Conservation (phyloP, 2,797 vertebrate genomes). For the Iguana delicatissima region DNA sequence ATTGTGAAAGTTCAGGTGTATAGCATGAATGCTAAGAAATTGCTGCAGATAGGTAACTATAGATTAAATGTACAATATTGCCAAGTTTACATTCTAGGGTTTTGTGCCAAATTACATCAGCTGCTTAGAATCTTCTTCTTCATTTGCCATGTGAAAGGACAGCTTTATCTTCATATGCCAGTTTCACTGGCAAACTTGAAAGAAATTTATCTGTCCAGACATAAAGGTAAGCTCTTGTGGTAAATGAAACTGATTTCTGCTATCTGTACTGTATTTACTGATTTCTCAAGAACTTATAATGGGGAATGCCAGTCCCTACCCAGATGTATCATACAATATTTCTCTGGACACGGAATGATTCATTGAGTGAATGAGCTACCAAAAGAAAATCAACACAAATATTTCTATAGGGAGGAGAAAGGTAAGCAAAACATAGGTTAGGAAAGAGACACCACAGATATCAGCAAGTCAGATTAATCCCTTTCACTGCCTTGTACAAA, state of each 20-base stretch:
- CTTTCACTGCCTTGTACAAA: constrained; percentile 7
- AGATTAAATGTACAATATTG: not conserved
- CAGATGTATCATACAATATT: constrained; percentile 17
- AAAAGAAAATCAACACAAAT: not conserved
- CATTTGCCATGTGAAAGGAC: constrained; percentile 56
- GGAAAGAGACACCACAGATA: not conserved
- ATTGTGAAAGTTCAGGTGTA: constrained; percentile 35
- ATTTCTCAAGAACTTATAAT: constrained; percentile 41
- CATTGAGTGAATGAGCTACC: not conserved
- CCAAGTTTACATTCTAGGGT: constrained; percentile 24
- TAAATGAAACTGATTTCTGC: constrained; percentile 43
- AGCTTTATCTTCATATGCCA: constrained; percentile 51
- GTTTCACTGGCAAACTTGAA: constrained; percentile 38
- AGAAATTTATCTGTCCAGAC: constrained; percentile 58
- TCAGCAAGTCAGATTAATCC: constrained; percentile 5
- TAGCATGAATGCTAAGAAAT: not conserved
- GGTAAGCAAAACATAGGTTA: not conserved
- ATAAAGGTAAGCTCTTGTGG: constrained; percentile 50
- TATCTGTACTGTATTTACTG: constrained; percentile 29
- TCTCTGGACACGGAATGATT: not conserved
- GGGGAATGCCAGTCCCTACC: constrained; percentile 16
- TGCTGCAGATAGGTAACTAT: not conserved
- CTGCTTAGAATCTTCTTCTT: constrained; percentile 26
- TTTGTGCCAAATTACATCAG: constrained; percentile 59
- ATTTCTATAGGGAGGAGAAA: not conserved